Evolutionary conservation across 2,888 invertebrate genomes (phyloP).

Genomic region (Alloscopus bannaensis): DNA sequence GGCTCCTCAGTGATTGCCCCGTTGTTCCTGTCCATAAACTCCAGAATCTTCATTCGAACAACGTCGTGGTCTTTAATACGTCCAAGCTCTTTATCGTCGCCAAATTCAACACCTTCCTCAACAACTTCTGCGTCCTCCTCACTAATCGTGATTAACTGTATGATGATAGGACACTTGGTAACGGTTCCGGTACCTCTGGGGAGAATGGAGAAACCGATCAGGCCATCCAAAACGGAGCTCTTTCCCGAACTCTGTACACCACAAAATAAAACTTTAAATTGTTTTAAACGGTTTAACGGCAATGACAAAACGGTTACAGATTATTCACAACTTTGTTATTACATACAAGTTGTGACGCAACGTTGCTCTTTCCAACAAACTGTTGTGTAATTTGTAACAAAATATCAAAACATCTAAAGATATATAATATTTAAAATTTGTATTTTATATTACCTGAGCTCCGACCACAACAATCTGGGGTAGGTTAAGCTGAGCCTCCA

Average conservation of each 20-base stretch:
- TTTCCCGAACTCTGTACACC: constrained; percentile 64
- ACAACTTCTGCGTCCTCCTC: background rate
- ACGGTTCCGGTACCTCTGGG: constrained; percentile 60
- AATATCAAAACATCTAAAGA: background rate
- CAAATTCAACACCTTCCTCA: constrained; percentile 22
- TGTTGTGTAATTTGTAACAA: no score
- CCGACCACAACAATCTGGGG: constrained; percentile 64
- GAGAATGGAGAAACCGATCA: constrained; percentile 51
- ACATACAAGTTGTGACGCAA: background rate
- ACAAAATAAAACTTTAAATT: constrained; percentile 1
- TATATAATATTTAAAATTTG: background rate
- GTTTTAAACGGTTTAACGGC: no score
- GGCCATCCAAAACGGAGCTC: constrained; percentile 61
- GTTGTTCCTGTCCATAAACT: constrained; percentile 94
- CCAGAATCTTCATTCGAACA: constrained; percentile 92
- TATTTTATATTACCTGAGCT: constrained; percentile 48
- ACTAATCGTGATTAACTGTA: constrained; percentile 35
- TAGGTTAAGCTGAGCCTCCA: constrained; percentile 13
- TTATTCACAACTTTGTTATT: no score
- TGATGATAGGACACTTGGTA: constrained; percentile 53
- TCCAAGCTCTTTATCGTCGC: constrained; percentile 76
- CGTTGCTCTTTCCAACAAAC: no score
- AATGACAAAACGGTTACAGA: no score
- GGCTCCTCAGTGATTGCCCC: constrained; percentile 98
- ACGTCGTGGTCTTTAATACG: constrained; percentile 90